A percentile compares a stretch with the other conserved stretches of the same genome.
Evolutionary conservation across 2,797 vertebrate species (phyloP).

Genomic region (Cottoperca gobio): DNA sequence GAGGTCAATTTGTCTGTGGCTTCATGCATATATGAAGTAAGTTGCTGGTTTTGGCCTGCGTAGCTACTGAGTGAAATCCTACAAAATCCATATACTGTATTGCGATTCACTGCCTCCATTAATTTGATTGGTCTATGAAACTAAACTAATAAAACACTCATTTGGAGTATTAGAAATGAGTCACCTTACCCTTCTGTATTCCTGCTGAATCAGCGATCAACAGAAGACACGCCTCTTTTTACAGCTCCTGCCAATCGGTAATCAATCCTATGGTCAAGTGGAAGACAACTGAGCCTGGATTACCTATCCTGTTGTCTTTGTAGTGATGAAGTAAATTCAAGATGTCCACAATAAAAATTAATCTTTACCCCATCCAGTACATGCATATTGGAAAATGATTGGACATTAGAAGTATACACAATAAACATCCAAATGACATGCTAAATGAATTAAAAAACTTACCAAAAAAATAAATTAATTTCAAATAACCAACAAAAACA

Average conservation of each 20-base stretch:
- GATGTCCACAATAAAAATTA: background rate
- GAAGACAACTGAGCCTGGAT: constrained; percentile 12
- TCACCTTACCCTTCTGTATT: constrained; percentile 60
- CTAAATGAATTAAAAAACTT: background rate
- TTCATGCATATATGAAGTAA: constrained; percentile 19
- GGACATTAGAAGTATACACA: background rate
- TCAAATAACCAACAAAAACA: background rate
- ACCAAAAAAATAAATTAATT: background rate
- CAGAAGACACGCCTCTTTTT: constrained; percentile 40
- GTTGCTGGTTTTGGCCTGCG: constrained; percentile 14
- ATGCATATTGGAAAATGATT: background rate
- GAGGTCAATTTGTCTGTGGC: constrained; percentile 1
- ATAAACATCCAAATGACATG: background rate
- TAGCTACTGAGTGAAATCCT: constrained; percentile 13
- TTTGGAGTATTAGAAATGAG: constrained; percentile 64
- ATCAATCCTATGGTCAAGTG: constrained; percentile 44
- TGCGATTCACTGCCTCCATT: constrained; percentile 49
- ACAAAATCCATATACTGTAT: constrained; percentile 27
- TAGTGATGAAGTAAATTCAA: background rate
- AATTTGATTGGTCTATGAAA: constrained; percentile 66
- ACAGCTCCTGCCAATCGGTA: constrained; percentile 49
- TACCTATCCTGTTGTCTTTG: constrained; percentile 3
- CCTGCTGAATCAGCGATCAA: constrained; percentile 63
- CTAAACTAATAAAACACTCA: constrained; percentile 72
- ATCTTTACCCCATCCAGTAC: background rate